Evolutionary conservation across 2,113 vertebrate genomes (phyloP).

Genomic region (Onychostoma macrolepis): DNA sequence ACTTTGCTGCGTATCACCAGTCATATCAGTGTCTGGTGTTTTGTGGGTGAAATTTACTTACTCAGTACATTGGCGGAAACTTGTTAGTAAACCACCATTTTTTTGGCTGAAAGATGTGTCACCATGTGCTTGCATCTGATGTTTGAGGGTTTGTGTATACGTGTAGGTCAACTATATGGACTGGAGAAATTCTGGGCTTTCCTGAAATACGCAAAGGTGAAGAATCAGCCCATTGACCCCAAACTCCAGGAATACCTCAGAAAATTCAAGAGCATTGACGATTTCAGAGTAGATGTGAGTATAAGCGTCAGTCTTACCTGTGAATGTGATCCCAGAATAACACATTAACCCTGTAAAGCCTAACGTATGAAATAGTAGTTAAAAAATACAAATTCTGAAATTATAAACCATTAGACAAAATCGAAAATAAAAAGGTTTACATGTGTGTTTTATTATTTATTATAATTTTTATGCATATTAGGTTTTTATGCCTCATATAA

Average conservation of each 20-base stretch:
- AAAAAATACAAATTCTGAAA: too few relatives aligned
- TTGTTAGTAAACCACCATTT: not conserved
- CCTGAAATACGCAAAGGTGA: slow-evolving; percentile 88
- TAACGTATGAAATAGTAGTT: not conserved
- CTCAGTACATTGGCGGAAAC: not conserved
- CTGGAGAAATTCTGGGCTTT: slow-evolving; percentile 99
- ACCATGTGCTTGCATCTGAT: not conserved
- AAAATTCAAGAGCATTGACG: slow-evolving; percentile 92
- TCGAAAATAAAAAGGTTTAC: too few relatives aligned
- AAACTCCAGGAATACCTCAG: slow-evolving; percentile 88
- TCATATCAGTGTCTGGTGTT: not conserved
- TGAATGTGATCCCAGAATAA: not conserved
- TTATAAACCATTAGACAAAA: too few relatives aligned
- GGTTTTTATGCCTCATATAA: too few relatives aligned
- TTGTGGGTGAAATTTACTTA: not conserved
- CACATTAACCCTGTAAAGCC: not conserved
- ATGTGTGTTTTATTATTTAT: too few relatives aligned
- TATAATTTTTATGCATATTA: too few relatives aligned
- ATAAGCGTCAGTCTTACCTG: not conserved
- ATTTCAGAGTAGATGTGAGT: slow-evolving; percentile 94
- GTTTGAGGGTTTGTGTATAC: not conserved
- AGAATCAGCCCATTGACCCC: slow-evolving; percentile 83
- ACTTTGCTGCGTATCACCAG: not conserved
- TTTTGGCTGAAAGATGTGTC: not conserved
- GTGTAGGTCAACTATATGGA: slow-evolving; percentile 92